Conservation (phyloP, 2,888 invertebrate species). For the Tipula lateralis region DNA sequence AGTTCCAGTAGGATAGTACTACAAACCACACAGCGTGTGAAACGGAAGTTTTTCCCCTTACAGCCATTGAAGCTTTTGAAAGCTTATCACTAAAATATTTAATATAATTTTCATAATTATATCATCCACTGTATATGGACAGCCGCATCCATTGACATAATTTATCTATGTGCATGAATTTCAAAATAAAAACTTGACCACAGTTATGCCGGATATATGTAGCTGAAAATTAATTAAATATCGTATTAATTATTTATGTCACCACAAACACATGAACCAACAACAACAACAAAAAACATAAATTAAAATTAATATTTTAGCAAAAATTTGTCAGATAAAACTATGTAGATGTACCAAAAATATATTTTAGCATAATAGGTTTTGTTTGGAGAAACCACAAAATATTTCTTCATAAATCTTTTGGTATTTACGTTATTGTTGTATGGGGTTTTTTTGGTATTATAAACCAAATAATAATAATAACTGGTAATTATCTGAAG, state of each 20-base stretch:
- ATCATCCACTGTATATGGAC: too few species aligned
- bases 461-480: background rate
- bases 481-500: background rate
- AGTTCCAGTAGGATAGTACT: too few species aligned
- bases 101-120: too few species aligned
- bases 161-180: too few species aligned
- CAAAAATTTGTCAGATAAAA: background rate
- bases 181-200: background rate
- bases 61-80: too few species aligned
- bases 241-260: background rate
- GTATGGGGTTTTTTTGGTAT: background rate
- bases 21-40: too few species aligned
- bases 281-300: background rate
- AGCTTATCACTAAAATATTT: too few species aligned
- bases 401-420: background rate
- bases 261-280: background rate
- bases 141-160: too few species aligned
- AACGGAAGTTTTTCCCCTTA: too few species aligned
- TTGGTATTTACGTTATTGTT: background rate
- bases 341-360: background rate
- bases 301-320: background rate
- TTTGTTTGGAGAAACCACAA: background rate
- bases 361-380: background rate
- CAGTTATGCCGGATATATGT: background rate
- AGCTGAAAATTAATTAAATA: background rate